phyloP scores from a whole-genome alignment of 1,140 invertebrate species.

The Camponotus floridanus region DNA sequence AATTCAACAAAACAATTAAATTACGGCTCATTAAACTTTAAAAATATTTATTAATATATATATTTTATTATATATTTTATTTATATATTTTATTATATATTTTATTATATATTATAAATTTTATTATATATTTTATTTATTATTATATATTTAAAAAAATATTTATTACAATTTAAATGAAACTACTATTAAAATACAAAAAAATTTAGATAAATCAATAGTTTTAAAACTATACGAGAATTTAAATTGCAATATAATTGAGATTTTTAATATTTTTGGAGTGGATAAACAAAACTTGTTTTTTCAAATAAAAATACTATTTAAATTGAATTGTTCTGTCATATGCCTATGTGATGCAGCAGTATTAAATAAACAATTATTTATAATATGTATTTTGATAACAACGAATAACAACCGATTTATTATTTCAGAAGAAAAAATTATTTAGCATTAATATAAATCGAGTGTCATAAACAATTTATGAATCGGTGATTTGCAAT shows the following conservation, averaged over 20 bases:
- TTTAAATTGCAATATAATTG: not conserved
- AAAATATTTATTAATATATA: not conserved
- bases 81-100: too few species aligned
- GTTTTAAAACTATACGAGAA: not conserved
- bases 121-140: too few species aligned
- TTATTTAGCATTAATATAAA: slow-evolving; percentile 32
- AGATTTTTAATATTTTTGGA: not conserved
- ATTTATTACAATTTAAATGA: not conserved
- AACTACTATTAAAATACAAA: not conserved
- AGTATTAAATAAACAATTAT: slow-evolving; percentile 21
- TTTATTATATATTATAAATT: too few species aligned
- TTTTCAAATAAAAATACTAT: not conserved
- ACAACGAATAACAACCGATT: not conserved
- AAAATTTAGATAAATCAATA: not conserved
- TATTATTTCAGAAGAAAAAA: not conserved
- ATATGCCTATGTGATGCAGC: not conserved
- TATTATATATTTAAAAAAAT: slow-evolving; percentile 1
- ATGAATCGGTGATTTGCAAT: slow-evolving; percentile 17
- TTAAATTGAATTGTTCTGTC: not conserved
- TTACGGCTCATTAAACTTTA: not conserved
- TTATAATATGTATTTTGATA: slow-evolving; percentile 4
- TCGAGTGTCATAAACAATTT: not conserved
- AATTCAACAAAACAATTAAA: too few species aligned
- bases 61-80: too few species aligned
- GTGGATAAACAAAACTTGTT: not conserved